Evolutionary conservation across 2,888 invertebrate species (phyloP).

Genomic region (Drosophila robusta): DNA sequence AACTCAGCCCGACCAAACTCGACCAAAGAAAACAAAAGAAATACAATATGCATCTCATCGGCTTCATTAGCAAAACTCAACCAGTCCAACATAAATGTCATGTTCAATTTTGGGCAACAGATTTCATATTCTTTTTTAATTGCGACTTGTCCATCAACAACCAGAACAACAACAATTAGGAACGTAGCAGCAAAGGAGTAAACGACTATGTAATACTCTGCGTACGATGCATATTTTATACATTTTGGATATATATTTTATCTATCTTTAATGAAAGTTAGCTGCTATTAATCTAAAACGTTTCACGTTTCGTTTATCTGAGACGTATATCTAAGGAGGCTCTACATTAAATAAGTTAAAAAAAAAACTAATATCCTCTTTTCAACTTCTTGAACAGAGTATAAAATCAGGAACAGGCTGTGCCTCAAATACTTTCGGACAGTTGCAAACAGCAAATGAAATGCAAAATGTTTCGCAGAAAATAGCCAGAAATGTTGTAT

Average conservation of each 20-base stretch:
- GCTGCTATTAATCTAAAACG: no score
- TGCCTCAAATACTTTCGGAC: slow-evolving; percentile 11
- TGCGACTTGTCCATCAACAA: slow-evolving; percentile 57
- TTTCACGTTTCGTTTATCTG: no score
- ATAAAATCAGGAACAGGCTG: slow-evolving; percentile 1
- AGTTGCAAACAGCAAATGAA: slow-evolving; percentile 16
- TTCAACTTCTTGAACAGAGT: neutral
- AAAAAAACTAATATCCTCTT: neutral
- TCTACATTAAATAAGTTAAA: no score
- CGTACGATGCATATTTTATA: neutral
- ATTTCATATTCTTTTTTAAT: slow-evolving; percentile 58
- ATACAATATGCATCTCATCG: slow-evolving; percentile 43
- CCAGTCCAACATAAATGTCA: slow-evolving; percentile 51
- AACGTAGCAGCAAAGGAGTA: neutral
- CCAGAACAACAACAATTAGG: slow-evolving; percentile 1
- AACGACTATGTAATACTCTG: neutral
- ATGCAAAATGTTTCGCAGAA: neutral
- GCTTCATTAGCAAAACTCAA: slow-evolving; percentile 59
- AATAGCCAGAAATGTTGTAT: neutral
- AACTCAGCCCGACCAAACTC: slow-evolving; percentile 8
- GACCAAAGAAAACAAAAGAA: slow-evolving; percentile 22
- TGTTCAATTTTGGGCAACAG: slow-evolving; percentile 63
- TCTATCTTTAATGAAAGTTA: neutral
- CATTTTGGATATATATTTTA: no score
- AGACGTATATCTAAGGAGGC: no score